Conservation (phyloP, 2,113 vertebrate species). For the Mesoclemmys tuberculata region DNA sequence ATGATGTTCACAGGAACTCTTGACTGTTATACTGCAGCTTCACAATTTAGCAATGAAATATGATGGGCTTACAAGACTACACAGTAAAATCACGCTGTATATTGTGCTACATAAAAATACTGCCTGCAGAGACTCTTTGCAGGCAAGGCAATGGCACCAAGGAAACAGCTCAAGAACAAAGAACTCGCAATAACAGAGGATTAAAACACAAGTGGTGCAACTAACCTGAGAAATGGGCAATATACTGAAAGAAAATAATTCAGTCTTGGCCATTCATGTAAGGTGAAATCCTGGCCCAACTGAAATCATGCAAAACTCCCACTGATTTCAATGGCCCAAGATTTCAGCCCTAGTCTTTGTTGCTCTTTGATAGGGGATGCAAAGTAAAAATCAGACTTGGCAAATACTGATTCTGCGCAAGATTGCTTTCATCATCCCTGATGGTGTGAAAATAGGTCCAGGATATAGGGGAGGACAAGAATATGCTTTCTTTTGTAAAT, state of each 20-base stretch:
- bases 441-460: constrained; percentile 46
- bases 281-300: accelerated
- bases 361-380: neutral
- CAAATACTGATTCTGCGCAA: neutral
- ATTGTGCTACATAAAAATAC: accelerated
- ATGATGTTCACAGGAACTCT: neutral
- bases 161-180: constrained; percentile 56
- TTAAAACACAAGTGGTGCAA: neutral
- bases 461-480: neutral
- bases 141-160: constrained; percentile 39
- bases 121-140: constrained; percentile 35
- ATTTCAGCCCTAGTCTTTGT: neutral
- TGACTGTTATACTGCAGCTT: neutral
- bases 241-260: accelerated
- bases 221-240: neutral
- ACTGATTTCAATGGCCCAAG: neutral
- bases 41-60: neutral
- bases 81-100: neutral
- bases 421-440: constrained; percentile 13
- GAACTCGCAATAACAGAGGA: neutral
- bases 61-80: neutral
- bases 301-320: accelerated
- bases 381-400: neutral
- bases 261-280: accelerated
- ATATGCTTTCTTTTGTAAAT: neutral